These are phyloP conservation scores for Nineta flava DNA, from an alignment of 2,888 invertebrate genomes.

Conservation along the genomic window DNA sequence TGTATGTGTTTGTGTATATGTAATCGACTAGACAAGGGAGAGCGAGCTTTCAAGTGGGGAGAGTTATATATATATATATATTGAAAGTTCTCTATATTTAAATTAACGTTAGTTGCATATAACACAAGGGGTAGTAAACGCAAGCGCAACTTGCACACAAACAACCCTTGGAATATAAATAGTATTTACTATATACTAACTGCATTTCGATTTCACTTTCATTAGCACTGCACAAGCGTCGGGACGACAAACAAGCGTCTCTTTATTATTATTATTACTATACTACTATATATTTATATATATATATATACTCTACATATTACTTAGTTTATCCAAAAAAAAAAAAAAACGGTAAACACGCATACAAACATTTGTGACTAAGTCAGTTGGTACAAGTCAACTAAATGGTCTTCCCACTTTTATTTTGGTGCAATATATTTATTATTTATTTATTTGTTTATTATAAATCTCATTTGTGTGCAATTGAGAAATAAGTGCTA, in stretches of 20 bases:
- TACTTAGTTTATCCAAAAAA: too few relatives aligned
- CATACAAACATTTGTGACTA: too few relatives aligned
- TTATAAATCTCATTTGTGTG: too few relatives aligned
- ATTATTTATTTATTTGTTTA: too few relatives aligned
- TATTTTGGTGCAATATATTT: too few relatives aligned
- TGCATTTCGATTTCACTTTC: slow-evolving; percentile 30
- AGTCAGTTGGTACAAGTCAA: too few relatives aligned
- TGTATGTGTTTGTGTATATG: neutral
- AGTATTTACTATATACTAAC: slow-evolving; percentile 14
- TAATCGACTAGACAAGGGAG: slow-evolving; percentile 3
- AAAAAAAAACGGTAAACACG: too few relatives aligned
- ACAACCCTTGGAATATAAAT: slow-evolving; percentile 5
- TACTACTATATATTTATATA: too few relatives aligned
- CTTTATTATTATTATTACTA: too few relatives aligned
- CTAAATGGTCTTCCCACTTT: too few relatives aligned
- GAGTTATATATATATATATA: neutral
- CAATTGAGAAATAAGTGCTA: too few relatives aligned
- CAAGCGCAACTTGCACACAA: slow-evolving; percentile 2
- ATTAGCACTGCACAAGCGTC: slow-evolving; percentile 14
- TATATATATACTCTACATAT: too few relatives aligned
- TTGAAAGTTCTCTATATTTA: slow-evolving; percentile 5
- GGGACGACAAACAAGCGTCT: neutral
- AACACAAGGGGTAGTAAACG: slow-evolving; percentile 2
- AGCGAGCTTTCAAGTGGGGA: neutral
- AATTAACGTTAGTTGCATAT: neutral